Base-by-base conservation (phyloP, 1,140 invertebrate genomes). In the Hylyphantes graminicola region DNA sequence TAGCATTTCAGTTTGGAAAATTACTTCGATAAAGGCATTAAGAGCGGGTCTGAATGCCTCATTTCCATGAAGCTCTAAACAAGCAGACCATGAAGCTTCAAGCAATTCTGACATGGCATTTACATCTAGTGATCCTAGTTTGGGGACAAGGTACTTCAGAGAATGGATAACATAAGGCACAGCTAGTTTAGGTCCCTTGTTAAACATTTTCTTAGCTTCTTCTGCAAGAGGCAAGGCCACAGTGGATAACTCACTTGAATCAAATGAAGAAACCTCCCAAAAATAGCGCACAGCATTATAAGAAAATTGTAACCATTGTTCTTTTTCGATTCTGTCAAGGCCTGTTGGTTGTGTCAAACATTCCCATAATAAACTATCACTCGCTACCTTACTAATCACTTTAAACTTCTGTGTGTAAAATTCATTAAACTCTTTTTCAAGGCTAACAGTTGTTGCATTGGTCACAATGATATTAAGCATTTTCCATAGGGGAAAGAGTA, bases 1-100 rank as follows among this genome's bases (percentile, higher is more conserved):
- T 2, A 83, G 13, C 80, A 83, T 83, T 19, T 64, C 50, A 8
- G 11, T 9, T 65, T 83, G 80, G 65, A 83, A 83, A 67, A 83
- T 75, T 5, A 73, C 21, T 75, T 54, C 57, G 13, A 83, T 75
- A 13, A 83, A 67, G 19, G 55, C 35, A 50, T 17, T 53, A 4
- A 83, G 17, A 9, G 80, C 59, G 7, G 80, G 70, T 6, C 70
- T 21, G 51, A 74, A 83, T 12, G 50, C 51, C 57, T 83, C 80
- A 67, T 63, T 74, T 51, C 80, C 80, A 55, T 63, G 70, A 63
- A 83, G 59, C 50, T 83, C 80, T 12, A 74, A 55, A 50, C 80
- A 83, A 17, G 72, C 19, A 50, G 64, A 57, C 61, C 59, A 83
- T 35, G 61, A 64, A 9, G 13, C 5, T n/a, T 55, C 21, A 10